Evolutionary conservation across 2,113 vertebrate genomes (phyloP).

Genomic region (Ascaphus truei): DNA sequence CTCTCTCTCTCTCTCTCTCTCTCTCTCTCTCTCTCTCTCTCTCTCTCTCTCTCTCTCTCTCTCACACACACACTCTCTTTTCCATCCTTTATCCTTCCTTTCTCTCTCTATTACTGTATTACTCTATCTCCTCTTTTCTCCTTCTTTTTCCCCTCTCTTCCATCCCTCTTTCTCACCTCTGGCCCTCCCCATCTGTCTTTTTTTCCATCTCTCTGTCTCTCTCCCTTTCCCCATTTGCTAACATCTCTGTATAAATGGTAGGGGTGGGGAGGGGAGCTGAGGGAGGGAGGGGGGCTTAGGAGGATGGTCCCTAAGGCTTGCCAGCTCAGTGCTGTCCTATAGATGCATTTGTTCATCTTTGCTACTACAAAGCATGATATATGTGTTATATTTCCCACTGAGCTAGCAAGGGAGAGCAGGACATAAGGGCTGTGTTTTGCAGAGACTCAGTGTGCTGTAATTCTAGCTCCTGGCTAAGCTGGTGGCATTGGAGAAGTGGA

Average conservation of each 20-base stretch:
- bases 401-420: background rate
- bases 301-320: background rate
- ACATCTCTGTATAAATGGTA: background rate
- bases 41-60: too few species aligned
- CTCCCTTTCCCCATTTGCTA: background rate
- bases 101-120: too few species aligned
- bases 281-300: background rate
- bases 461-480: constrained; percentile 17
- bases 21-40: too few species aligned
- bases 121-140: background rate
- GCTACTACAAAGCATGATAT: background rate
- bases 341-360: background rate
- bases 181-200: constrained; percentile 15
- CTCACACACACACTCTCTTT: too few species aligned
- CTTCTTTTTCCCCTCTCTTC: background rate
- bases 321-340: background rate
- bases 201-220: background rate
- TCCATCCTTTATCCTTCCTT: too few species aligned
- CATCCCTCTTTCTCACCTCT: background rate
- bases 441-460: constrained; percentile 24
- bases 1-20: too few species aligned
- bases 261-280: background rate
- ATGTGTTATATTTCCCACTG: background rate
- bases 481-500: background rate
- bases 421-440: constrained; percentile 15